phyloP scores from a whole-genome alignment of 2,797 vertebrate genomes.

The Toxotes lorentzi region DNA sequence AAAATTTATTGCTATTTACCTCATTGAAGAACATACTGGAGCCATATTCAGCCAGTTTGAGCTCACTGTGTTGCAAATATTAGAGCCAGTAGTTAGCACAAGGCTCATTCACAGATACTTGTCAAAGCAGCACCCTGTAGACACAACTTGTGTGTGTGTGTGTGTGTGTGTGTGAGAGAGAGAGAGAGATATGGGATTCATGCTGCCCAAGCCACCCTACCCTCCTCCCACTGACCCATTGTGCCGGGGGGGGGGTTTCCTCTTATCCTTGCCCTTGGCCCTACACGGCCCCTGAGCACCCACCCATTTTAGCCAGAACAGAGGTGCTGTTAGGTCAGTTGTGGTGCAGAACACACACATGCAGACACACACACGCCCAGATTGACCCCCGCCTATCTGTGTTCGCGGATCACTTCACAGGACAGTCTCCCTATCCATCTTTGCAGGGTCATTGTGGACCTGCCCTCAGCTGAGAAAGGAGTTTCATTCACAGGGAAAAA shows the following conservation, averaged over 20 bases:
- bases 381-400: slow-evolving; percentile 80
- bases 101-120: slow-evolving; percentile 65
- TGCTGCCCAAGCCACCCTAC: slow-evolving; percentile 64
- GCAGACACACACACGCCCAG: slow-evolving; percentile 75
- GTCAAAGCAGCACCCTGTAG: slow-evolving; percentile 55
- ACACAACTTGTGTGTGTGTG: slow-evolving; percentile 24
- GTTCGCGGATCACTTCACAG: slow-evolving; percentile 93
- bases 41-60: background rate
- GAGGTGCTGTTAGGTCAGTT: slow-evolving; percentile 86
- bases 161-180: slow-evolving; percentile 29
- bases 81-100: slow-evolving; percentile 13
- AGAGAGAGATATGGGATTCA: slow-evolving; percentile 48
- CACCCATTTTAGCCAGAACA: slow-evolving; percentile 73
- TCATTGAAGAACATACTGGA: background rate
- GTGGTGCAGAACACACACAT: slow-evolving; percentile 83
- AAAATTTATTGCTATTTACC: background rate
- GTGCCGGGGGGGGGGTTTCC: slow-evolving; percentile 78
- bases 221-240: slow-evolving; percentile 58
- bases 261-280: slow-evolving; percentile 88
- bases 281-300: slow-evolving; percentile 81
- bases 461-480: slow-evolving; percentile 87
- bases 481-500: slow-evolving; percentile 87
- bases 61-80: slow-evolving; percentile 14
- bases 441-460: slow-evolving; percentile 88
- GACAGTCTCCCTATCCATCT: slow-evolving; percentile 92